These are phyloP conservation scores for Cheilosia urbana DNA, from an alignment of 2,888 invertebrate species.

Conservation along the genomic window DNA sequence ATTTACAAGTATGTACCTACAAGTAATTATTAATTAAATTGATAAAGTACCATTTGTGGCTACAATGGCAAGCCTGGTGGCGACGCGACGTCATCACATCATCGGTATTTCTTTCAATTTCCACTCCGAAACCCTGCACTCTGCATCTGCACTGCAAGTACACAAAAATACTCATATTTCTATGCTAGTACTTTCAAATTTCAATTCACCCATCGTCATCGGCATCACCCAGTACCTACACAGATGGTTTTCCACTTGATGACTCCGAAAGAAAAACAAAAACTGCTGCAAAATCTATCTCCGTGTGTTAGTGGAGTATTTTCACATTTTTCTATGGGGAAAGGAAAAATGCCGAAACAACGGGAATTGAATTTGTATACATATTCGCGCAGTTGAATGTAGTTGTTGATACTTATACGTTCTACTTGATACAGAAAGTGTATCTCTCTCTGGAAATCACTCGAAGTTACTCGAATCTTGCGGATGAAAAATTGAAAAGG, in stretches of 20 bases:
- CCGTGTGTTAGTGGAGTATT: conserved; percentile 13
- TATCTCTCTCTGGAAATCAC: not conserved
- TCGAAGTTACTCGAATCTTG: conserved; percentile 9
- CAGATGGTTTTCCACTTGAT: conserved; percentile 28
- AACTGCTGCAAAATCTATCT: not conserved
- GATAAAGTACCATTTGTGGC: not conserved
- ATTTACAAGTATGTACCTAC: too few species aligned
- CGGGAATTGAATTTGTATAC: not conserved
- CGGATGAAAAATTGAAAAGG: not conserved
- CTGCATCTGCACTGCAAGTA: not conserved
- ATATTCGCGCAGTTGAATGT: conserved; percentile 2
- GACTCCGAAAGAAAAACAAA: conserved; percentile 48
- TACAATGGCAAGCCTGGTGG: not conserved
- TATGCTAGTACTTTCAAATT: conserved; percentile 1
- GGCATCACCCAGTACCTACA: not conserved
- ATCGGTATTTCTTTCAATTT: conserved; percentile 33
- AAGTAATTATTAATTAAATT: too few species aligned
- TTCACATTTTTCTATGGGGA: not conserved
- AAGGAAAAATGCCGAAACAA: not conserved
- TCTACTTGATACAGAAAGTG: not conserved
- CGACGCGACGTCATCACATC: conserved; percentile 11
- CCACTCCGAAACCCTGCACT: conserved; percentile 59
- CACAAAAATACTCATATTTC: conserved; percentile 4
- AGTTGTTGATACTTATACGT: too few species aligned
- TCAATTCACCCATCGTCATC: too few species aligned